Conservation (phyloP, 1,140 invertebrate genomes). For the Drosophila paulistorum region DNA sequence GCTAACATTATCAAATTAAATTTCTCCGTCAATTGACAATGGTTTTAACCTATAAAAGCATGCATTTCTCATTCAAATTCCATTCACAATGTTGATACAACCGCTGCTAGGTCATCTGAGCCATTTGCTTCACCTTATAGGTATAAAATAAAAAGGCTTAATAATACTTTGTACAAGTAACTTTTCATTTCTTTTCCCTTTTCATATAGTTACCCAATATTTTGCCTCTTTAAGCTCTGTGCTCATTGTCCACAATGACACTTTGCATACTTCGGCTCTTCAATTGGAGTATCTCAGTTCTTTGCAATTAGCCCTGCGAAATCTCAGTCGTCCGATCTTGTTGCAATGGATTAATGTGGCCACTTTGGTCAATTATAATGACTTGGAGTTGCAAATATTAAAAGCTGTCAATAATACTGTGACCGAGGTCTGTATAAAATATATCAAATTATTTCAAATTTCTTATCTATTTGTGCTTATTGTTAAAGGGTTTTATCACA, state of each 20-base stretch:
- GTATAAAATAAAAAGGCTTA: slow-evolving; percentile 26
- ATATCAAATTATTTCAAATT: neutral
- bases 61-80: neutral
- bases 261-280: slow-evolving; percentile 20
- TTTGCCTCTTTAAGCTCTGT: slow-evolving; percentile 57
- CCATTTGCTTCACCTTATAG: slow-evolving; percentile 54
- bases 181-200: neutral
- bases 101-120: slow-evolving; percentile 40
- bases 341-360: slow-evolving; percentile 73
- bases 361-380: slow-evolving; percentile 27
- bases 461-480: neutral
- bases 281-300: slow-evolving; percentile 60
- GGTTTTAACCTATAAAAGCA: slow-evolving; percentile 44
- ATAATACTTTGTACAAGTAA: neutral
- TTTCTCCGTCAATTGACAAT: slow-evolving; percentile 40
- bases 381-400: slow-evolving; percentile 46
- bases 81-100: slow-evolving; percentile 48
- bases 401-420: slow-evolving; percentile 47
- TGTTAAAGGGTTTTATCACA: slow-evolving; percentile 67
- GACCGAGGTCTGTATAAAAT: slow-evolving; percentile 42
- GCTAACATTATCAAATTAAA: slow-evolving; percentile 65
- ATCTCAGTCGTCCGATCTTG: slow-evolving; percentile 40
- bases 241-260: slow-evolving; percentile 62
- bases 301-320: slow-evolving; percentile 41
- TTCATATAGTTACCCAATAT: slow-evolving; percentile 30